These are phyloP conservation scores for Eugnorisma glareosa DNA, from an alignment of 2,888 invertebrate species.

Conservation along the genomic window DNA sequence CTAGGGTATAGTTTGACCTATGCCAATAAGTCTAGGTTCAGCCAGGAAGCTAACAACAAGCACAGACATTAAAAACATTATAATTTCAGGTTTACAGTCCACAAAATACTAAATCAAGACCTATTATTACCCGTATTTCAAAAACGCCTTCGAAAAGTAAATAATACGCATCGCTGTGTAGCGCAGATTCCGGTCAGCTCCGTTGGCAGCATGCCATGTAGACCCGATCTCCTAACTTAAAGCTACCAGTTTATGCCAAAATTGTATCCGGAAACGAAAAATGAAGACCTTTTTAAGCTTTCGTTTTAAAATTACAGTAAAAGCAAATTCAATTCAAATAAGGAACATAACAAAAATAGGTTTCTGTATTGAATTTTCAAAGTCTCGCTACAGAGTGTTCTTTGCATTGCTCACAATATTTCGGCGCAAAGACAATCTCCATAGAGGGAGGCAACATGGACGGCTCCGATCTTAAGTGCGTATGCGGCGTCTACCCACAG, in stretches of 20 bases:
- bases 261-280: constrained; percentile 23
- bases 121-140: constrained; percentile 9
- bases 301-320: background rate
- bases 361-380: background rate
- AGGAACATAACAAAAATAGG: background rate
- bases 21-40: too few relatives aligned
- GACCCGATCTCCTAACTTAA: constrained; percentile 37
- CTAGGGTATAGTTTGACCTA: background rate
- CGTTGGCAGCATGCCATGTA: constrained; percentile 51
- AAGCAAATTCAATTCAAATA: constrained; percentile 3
- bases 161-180: constrained; percentile 43
- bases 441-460: background rate
- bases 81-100: too few relatives aligned
- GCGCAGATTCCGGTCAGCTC: constrained; percentile 36
- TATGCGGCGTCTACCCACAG: background rate
- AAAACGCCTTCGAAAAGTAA: constrained; percentile 40
- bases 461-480: background rate
- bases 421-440: background rate
- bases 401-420: background rate
- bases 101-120: background rate
- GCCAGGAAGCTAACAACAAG: background rate
- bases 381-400: background rate
- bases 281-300: constrained; percentile 7
- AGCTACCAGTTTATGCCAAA: constrained; percentile 37
- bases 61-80: background rate